Evolutionary conservation across 2,797 vertebrate species (phyloP).

Genomic region (Melanotaenia nigrans): DNA sequence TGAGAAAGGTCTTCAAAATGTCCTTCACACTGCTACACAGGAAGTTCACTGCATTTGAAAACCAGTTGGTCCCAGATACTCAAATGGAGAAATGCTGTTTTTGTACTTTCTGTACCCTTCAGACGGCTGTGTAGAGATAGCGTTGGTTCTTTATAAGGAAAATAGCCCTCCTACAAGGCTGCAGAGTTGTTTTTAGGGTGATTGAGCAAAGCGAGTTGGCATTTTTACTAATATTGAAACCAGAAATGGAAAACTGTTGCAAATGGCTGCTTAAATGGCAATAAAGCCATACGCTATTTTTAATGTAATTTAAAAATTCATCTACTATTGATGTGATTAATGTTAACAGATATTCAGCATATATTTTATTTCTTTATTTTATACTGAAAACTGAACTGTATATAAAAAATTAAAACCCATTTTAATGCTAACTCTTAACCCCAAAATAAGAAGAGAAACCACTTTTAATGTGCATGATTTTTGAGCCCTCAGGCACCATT

Average conservation of each 20-base stretch:
- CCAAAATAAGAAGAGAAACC: too few species aligned
- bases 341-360: too few species aligned
- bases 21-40: background rate
- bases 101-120: constrained; percentile 11
- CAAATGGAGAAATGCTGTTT: background rate
- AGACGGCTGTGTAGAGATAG: background rate
- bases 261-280: constrained; percentile 5
- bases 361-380: too few species aligned
- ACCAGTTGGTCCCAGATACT: background rate
- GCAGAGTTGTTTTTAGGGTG: constrained; percentile 20
- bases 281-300: background rate
- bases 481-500: too few species aligned
- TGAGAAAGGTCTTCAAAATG: constrained; percentile 20
- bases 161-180: constrained; percentile 8
- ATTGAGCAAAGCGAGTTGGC: constrained; percentile 1
- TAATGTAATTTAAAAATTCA: background rate
- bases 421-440: too few species aligned
- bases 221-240: constrained; percentile 28
- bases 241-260: constrained; percentile 18
- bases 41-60: constrained; percentile 3
- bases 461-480: too few species aligned
- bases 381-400: too few species aligned
- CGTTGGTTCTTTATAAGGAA: background rate
- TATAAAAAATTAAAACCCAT: too few species aligned
- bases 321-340: background rate